These are phyloP conservation scores for Oncorhynchus tshawytscha DNA, from an alignment of 2,113 vertebrate genomes.

Conservation along the genomic window DNA sequence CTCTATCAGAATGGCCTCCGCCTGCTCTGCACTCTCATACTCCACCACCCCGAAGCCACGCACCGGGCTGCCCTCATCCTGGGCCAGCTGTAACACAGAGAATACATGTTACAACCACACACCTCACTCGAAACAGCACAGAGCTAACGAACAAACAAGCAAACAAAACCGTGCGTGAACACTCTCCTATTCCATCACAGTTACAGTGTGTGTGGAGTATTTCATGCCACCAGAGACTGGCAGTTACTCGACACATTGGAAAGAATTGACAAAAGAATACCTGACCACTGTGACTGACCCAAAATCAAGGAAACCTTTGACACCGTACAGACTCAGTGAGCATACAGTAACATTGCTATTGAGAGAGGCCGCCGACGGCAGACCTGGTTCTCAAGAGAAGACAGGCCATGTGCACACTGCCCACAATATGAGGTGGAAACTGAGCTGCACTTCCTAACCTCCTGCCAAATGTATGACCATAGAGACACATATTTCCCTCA, in stretches of 20 bases:
- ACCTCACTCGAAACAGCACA: not conserved
- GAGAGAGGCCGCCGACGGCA: too few species aligned
- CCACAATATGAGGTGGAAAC: too few species aligned
- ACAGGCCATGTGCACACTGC: too few species aligned
- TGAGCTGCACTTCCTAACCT: too few species aligned
- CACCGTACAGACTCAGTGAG: too few species aligned
- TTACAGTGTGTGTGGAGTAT: slow-evolving; percentile 13
- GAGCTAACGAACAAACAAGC: not conserved
- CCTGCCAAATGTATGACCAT: too few species aligned
- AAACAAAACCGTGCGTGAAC: not conserved
- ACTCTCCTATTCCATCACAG: slow-evolving; percentile 34
- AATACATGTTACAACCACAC: slow-evolving; percentile 25
- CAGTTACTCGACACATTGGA: not conserved
- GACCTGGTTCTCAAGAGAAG: too few species aligned
- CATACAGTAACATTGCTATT: too few species aligned
- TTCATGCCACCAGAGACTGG: not conserved
- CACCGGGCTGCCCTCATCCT: slow-evolving; percentile 85
- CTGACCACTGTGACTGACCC: too few species aligned
- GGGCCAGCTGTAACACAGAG: slow-evolving; percentile 79
- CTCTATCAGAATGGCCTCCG: slow-evolving; percentile 81
- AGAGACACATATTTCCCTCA: too few species aligned
- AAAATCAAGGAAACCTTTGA: too few species aligned
- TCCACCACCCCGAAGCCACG: slow-evolving; percentile 91
- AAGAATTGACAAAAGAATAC: too few species aligned
- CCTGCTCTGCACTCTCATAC: slow-evolving; percentile 86